Percentiles rank a stretch among this genome's conserved stretches.
Conservation (phyloP, 53 echinoderm and acorn worm genomes). For the Paelopatides confundens region DNA sequence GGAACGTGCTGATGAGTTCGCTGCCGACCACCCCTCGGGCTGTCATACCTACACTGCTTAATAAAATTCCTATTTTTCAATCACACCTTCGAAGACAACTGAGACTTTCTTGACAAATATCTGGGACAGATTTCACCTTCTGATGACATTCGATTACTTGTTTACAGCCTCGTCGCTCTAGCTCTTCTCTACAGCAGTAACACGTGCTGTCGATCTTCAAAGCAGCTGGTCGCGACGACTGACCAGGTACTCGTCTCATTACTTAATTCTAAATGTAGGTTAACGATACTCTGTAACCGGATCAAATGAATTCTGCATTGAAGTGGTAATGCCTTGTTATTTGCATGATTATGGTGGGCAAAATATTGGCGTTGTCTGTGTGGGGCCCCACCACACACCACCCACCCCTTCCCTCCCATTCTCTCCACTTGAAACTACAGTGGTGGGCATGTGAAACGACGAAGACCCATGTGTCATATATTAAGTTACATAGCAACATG, state of each 20-base stretch:
- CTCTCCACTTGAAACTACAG: no score
- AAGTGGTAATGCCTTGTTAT: no score
- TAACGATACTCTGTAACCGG: no score
- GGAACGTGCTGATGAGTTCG: slow-evolving; percentile 43
- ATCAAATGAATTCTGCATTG: no score
- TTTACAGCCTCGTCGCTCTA: slow-evolving; percentile 10
- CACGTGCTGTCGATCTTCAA: background rate
- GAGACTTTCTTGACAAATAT: slow-evolving; percentile 49
- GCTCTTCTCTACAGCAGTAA: background rate
- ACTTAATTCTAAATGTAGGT: background rate
- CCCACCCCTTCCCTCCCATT: no score
- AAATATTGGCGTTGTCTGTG: no score
- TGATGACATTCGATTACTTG: slow-evolving; percentile 37
- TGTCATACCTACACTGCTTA: slow-evolving; percentile 39
- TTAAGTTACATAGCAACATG: no score
- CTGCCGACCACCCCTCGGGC: slow-evolving; percentile 43
- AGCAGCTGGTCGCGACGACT: background rate
- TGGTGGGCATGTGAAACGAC: no score
- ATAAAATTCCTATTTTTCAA: slow-evolving; percentile 49
- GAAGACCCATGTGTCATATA: no score
- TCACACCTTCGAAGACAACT: slow-evolving; percentile 44
- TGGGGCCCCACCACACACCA: no score
- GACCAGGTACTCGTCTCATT: background rate
- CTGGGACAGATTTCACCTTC: slow-evolving; percentile 43
- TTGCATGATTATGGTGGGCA: no score